These are phyloP conservation scores for Hemicordylus capensis DNA, from an alignment of 2,113 vertebrate species.

Conservation along the genomic window DNA sequence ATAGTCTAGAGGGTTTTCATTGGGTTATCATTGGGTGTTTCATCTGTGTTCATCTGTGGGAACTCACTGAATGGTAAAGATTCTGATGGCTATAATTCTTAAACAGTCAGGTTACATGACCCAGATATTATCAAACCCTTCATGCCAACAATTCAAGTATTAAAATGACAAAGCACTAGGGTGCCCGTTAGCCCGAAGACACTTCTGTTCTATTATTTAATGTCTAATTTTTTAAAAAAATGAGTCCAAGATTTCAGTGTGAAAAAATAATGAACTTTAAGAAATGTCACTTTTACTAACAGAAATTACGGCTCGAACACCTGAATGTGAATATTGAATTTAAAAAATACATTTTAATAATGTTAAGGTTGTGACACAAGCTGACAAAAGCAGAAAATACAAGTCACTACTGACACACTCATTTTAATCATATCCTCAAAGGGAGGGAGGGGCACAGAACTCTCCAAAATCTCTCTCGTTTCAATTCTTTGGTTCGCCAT, in stretches of 20 bases:
- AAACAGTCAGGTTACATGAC: constrained; percentile 59
- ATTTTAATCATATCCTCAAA: constrained; percentile 55
- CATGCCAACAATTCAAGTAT: constrained; percentile 55
- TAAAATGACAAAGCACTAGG: constrained; percentile 69
- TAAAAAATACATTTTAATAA: constrained; percentile 72
- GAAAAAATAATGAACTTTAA: constrained; percentile 82
- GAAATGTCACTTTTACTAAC: constrained; percentile 83
- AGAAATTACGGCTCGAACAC: constrained; percentile 78
- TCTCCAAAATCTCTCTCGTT: background rate
- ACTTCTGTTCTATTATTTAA: constrained; percentile 65
- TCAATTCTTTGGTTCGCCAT: background rate
- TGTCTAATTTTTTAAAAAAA: constrained; percentile 62
- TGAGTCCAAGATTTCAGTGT: constrained; percentile 64
- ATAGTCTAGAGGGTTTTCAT: constrained; percentile 1
- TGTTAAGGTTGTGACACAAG: constrained; percentile 78
- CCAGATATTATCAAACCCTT: constrained; percentile 60
- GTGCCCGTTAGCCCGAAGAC: constrained; percentile 66
- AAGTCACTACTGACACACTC: constrained; percentile 69
- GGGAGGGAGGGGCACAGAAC: constrained; percentile 46
- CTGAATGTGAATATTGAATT: constrained; percentile 78
- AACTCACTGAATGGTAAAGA: background rate
- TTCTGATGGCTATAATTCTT: constrained; percentile 34
- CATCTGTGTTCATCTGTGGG: background rate
- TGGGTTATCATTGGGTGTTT: background rate
- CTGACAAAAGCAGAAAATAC: constrained; percentile 69